These are phyloP conservation scores for Platyrinchus mystaceus DNA, from an alignment of 2,797 vertebrate genomes.

Conservation along the genomic window DNA sequence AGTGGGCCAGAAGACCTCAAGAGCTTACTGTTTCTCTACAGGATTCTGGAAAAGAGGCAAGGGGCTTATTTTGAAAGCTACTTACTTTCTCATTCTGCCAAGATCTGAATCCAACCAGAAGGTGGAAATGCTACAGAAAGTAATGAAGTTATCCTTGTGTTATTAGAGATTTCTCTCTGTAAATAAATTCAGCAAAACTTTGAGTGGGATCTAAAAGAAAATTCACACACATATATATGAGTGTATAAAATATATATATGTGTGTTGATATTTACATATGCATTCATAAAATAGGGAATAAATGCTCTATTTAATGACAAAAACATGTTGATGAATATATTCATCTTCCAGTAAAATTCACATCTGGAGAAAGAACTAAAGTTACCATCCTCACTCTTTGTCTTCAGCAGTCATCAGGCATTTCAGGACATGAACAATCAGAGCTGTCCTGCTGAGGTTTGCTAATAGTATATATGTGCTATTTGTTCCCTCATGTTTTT, in stretches of 20 bases:
- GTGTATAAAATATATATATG: neutral
- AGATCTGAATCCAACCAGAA: neutral
- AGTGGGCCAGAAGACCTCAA: neutral
- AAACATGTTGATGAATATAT: neutral
- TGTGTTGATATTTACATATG: neutral
- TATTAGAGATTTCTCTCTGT: neutral
- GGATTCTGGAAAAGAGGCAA: neutral
- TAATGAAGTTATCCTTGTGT: neutral
- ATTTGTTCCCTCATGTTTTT: neutral
- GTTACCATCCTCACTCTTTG: neutral
- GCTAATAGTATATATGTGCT: neutral
- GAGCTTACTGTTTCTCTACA: neutral
- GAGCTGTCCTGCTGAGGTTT: neutral
- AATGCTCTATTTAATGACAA: neutral
- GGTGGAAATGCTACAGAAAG: neutral
- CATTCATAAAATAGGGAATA: neutral
- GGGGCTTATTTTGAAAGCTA: neutral
- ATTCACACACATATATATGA: accelerated
- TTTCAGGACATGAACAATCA: neutral
- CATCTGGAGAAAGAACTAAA: neutral
- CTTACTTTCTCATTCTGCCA: neutral
- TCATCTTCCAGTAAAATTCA: neutral
- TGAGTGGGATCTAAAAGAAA: neutral
- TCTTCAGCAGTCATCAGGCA: neutral
- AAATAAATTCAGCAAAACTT: neutral